These are phyloP conservation scores for Tapera naevia DNA, from an alignment of 2,797 vertebrate species.

Conservation along the genomic window DNA sequence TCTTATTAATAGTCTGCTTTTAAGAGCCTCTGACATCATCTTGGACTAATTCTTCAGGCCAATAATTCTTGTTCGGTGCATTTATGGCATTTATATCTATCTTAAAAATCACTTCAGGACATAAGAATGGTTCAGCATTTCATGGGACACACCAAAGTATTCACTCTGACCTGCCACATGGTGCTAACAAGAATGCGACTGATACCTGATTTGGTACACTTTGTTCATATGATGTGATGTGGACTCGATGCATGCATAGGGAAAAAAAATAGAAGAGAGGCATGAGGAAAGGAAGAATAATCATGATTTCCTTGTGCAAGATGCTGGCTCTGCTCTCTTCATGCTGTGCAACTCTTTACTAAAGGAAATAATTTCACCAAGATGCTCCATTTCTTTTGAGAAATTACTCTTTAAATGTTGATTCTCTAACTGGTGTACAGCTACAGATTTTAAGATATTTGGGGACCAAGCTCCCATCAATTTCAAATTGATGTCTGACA, in stretches of 20 bases:
- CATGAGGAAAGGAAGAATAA: background rate
- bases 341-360: slow-evolving; percentile 28
- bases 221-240: too few species aligned
- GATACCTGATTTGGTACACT: background rate
- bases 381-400: background rate
- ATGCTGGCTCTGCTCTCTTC: slow-evolving; percentile 30
- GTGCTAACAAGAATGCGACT: background rate
- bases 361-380: slow-evolving; percentile 37
- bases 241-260: background rate
- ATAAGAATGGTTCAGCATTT: background rate
- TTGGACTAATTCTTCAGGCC: background rate
- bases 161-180: background rate
- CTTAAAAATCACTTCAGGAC: background rate
- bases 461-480: background rate
- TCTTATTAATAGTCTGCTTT: background rate
- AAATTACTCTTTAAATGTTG: slow-evolving; percentile 25
- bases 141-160: background rate
- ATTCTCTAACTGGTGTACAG: slow-evolving; percentile 41
- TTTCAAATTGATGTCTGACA: slow-evolving; percentile 5
- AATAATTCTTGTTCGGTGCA: background rate
- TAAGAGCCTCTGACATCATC: background rate
- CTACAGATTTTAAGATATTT: slow-evolving; percentile 39
- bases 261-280: background rate
- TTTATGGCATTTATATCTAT: background rate
- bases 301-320: background rate